Conservation (phyloP, 1,140 invertebrate genomes). For the Drosophila orosa region DNA sequence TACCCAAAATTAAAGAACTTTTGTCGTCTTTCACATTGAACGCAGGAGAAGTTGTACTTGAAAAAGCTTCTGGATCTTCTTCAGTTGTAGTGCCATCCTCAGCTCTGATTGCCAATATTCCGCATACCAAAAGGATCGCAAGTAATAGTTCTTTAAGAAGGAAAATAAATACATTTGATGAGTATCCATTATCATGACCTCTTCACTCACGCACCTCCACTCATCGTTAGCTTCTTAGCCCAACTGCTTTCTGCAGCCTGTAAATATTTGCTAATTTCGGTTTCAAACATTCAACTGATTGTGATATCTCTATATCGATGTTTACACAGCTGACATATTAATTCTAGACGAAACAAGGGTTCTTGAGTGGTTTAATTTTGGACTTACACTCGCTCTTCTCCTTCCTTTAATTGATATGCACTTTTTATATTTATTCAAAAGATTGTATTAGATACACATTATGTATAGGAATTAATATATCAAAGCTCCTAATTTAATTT, state of each 20-base stretch:
- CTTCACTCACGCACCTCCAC: conserved; percentile 22
- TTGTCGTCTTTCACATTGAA: conserved; percentile 1
- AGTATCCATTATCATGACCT: not conserved
- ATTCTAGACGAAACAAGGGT: conserved; percentile 3
- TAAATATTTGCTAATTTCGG: conserved; percentile 17
- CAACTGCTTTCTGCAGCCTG: conserved; percentile 6
- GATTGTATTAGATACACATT: not conserved
- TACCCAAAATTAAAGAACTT: conserved; percentile 30
- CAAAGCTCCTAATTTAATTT: no score
- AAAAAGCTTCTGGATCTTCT: not conserved
- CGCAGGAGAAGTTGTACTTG: not conserved
- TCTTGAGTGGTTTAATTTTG: conserved; percentile 4
- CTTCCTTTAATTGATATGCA: no score
- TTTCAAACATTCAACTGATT: conserved; percentile 21
- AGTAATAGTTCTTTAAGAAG: conserved; percentile 1
- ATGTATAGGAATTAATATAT: no score
- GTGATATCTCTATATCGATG: conserved; percentile 34
- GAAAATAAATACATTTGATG: not conserved
- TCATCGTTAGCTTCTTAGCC: conserved; percentile 16
- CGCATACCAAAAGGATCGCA: conserved; percentile 1
- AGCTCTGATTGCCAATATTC: not conserved
- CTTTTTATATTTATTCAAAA: not conserved
- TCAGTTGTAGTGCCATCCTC: not conserved
- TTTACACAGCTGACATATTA: conserved; percentile 18
- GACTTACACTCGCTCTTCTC: not conserved